Evolutionary conservation across 2,888 invertebrate species (phyloP), one percentile per base, ranked within the genome.

Genomic region (Temnothorax ravouxi): DNA sequence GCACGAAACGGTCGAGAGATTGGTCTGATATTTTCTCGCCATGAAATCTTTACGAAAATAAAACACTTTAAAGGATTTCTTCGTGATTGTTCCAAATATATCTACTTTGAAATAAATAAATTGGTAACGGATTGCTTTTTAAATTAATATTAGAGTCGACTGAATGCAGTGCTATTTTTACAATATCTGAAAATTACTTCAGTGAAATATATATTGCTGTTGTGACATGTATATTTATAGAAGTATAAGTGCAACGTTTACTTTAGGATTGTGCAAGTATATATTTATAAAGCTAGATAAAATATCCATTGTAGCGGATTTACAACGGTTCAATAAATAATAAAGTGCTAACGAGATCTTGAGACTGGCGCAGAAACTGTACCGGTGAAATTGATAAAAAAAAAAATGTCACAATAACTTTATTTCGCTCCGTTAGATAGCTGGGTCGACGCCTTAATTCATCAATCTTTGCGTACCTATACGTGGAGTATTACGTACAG

Each of bases 371-470:
- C 47, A 15, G 54, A 71, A 44, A 34, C n/a, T 25, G 44, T 54
- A 67, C 47, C 64, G 66, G 52, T 64, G 77, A 79, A 80, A 89
- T 84, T 86, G 86, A 84, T 79, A 85, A 79, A 86, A 89, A 86
- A 86, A 81, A 29, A 29, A 29, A 29, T 67, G 71, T 81, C 75
- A 83, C 88, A 86, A 87, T 86, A 86, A 84, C 15, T 83, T 69
- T 75, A 86, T 86, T 90, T 83, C 64, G 83, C 61, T 75, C 75
- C 83, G 88, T 90, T 90, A 90, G 84, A 25, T 64, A 88, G 83
- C 47, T 84, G 69, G 86, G 86, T 89, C 86, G 87, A 81, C 84
- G 84, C 80, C 87, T 91, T 90, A 86, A 88, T 87, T 84, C 83
- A 87, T 88, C 71, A 86, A 44, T 59, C 71, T 11, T 47, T 21